phyloP scores from a whole-genome alignment of 2,113 vertebrate species.

The Bothrops jararaca region DNA sequence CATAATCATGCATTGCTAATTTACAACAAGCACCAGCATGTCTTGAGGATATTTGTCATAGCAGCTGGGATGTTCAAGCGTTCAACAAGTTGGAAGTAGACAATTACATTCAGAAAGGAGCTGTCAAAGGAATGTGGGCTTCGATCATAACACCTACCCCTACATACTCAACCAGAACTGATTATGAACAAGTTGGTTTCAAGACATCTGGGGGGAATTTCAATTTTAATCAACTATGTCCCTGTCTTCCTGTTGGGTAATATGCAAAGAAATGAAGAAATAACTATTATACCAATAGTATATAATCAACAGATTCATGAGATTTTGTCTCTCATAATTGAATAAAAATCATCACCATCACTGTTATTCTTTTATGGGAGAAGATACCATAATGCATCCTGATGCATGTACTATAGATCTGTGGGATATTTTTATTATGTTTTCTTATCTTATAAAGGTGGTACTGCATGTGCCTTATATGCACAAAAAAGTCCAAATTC shows the following conservation, averaged over 20 bases:
- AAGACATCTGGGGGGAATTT: not conserved
- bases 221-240: not conserved
- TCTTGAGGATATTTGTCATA: conserved; percentile 27
- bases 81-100: conserved; percentile 22
- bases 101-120: conserved; percentile 35
- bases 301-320: not conserved
- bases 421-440: not conserved
- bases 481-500: not conserved
- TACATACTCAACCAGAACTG: not conserved
- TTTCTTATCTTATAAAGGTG: not conserved
- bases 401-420: not conserved
- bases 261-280: not conserved
- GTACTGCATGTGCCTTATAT: too few species aligned
- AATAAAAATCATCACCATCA: not conserved
- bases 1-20: conserved; percentile 40
- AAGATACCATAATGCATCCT: not conserved
- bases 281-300: not conserved
- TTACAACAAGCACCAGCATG: conserved; percentile 23
- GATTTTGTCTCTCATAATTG: not conserved
- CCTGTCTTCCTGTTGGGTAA: not conserved
- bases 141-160: not conserved
- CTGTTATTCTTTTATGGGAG: not conserved
- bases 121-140: not conserved
- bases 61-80: conserved; percentile 18
- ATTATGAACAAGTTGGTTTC: not conserved